Evolutionary conservation across 2,113 vertebrate genomes (phyloP).

Genomic region (Ailurus styani): DNA sequence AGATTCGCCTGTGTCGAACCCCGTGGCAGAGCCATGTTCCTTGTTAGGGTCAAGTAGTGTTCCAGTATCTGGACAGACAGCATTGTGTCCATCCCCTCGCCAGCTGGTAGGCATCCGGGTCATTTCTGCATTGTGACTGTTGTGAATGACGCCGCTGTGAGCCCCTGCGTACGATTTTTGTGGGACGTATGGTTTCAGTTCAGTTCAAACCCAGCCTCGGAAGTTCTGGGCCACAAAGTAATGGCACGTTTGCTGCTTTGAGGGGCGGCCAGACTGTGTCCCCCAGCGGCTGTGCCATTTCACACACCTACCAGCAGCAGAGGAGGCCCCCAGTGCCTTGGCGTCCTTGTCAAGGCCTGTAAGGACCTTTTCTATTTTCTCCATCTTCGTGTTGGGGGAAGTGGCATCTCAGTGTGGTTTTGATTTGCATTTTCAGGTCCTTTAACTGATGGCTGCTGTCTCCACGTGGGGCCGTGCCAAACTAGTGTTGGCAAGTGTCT

Average conservation of each 20-base stretch:
- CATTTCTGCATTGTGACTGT: rapidly evolving
- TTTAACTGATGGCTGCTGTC: background rate
- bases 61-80: rapidly evolving
- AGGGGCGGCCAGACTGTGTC: background rate
- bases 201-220: background rate
- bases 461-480: background rate
- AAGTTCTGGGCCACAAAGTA: rapidly evolving
- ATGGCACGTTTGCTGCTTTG: too few species aligned
- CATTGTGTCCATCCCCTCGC: rapidly evolving
- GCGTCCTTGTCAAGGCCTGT: background rate
- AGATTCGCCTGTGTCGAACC: background rate
- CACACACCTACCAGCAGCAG: too few species aligned
- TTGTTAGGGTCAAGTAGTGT: background rate
- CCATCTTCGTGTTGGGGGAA: background rate
- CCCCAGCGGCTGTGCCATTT: background rate
- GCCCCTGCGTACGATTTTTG: rapidly evolving
- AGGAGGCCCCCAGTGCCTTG: background rate
- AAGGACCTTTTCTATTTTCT: background rate
- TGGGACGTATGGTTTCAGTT: background rate
- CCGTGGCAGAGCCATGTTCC: rapidly evolving
- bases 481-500: background rate
- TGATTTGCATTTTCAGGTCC: background rate
- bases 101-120: background rate
- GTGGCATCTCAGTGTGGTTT: too few species aligned
- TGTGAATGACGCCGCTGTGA: rapidly evolving